These are phyloP conservation scores for Notodonta ziczac DNA, from an alignment of 2,888 invertebrate species.

Conservation along the genomic window DNA sequence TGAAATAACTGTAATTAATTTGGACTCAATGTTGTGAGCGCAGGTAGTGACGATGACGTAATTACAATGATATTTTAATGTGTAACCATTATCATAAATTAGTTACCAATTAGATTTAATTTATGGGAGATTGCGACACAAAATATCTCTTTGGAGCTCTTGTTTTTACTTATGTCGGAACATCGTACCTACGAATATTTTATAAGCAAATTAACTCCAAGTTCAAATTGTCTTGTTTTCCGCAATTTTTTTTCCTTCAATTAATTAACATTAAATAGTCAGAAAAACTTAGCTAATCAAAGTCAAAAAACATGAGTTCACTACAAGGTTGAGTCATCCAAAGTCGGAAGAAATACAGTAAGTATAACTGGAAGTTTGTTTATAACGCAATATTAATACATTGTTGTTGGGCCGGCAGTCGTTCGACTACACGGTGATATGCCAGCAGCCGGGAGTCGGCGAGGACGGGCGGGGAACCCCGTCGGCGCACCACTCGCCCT, in stretches of 20 bases:
- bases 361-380: not conserved
- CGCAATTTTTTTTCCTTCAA: not conserved
- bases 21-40: constrained; percentile 19
- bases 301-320: not conserved
- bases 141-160: constrained; percentile 44
- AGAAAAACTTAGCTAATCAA: not conserved
- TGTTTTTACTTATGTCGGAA: constrained; percentile 37
- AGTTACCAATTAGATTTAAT: constrained; percentile 68
- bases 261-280: not conserved
- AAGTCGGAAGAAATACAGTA: not conserved
- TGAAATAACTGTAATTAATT: constrained; percentile 34
- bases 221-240: constrained; percentile 8
- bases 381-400: constrained; percentile 1
- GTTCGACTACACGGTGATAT: constrained; percentile 96
- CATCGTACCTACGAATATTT: constrained; percentile 29
- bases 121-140: constrained; percentile 65
- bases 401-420: constrained; percentile 84
- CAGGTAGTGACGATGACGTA: constrained; percentile 55
- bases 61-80: constrained; percentile 69
- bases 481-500: constrained; percentile 85
- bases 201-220: constrained; percentile 21
- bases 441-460: constrained; percentile 86
- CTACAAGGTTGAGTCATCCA: not conserved
- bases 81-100: constrained; percentile 74
- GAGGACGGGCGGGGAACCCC: constrained; percentile 86